These are phyloP conservation scores for Calephelis virginiensis DNA, from an alignment of 1,140 invertebrate species.

Conservation along the genomic window DNA sequence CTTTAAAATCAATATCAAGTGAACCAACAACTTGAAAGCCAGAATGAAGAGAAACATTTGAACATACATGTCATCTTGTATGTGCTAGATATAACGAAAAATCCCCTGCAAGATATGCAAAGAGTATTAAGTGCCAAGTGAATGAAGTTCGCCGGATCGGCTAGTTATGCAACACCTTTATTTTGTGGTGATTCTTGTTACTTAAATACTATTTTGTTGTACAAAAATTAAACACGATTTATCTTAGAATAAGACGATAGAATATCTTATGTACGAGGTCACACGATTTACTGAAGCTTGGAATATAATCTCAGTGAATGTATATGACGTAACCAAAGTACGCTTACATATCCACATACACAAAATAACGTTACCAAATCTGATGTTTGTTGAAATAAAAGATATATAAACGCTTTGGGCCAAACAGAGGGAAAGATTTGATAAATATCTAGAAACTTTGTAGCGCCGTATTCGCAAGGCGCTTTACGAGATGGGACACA, in stretches of 20 bases:
- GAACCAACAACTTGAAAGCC: too few species aligned
- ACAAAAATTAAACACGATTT: not conserved
- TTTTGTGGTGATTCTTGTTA: too few species aligned
- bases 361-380: slow-evolving; percentile 6
- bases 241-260: not conserved
- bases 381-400: slow-evolving; percentile 30
- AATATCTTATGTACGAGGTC: not conserved
- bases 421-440: slow-evolving; percentile 51
- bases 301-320: not conserved
- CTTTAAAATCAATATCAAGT: too few species aligned
- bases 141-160: too few species aligned
- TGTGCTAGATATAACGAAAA: too few species aligned
- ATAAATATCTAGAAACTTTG: slow-evolving; percentile 58
- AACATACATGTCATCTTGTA: too few species aligned
- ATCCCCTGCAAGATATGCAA: too few species aligned
- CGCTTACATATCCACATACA: slow-evolving; percentile 15
- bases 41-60: too few species aligned
- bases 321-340: not conserved
- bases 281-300: not conserved
- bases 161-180: too few species aligned
- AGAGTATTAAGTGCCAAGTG: too few species aligned
- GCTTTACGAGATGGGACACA: slow-evolving; percentile 53
- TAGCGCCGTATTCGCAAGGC: slow-evolving; percentile 36
- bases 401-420: slow-evolving; percentile 30
- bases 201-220: not conserved